phyloP scores from a whole-genome alignment of 2,888 invertebrate genomes.

The Nysson spinosus region DNA sequence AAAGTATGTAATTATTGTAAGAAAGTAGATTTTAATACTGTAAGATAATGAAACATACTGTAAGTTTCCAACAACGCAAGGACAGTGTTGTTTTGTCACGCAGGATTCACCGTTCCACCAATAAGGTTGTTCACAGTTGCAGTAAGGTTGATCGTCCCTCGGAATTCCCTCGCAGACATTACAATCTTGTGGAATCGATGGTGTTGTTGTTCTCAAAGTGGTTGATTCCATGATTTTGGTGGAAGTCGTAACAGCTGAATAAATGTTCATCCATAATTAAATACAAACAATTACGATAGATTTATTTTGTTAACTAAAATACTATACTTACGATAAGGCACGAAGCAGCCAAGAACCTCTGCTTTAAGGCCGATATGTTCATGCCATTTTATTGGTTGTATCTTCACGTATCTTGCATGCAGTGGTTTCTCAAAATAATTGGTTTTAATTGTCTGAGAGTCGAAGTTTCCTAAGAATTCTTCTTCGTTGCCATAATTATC shows the following conservation, averaged over 20 bases:
- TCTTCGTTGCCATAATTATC: slow-evolving; percentile 79
- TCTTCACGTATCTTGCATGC: slow-evolving; percentile 84
- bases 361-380: slow-evolving; percentile 85
- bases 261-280: too few relatives aligned
- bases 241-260: slow-evolving; percentile 8
- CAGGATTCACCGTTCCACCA: slow-evolving; percentile 89
- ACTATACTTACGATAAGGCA: slow-evolving; percentile 81
- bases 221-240: background rate
- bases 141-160: slow-evolving; percentile 73
- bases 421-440: slow-evolving; percentile 87
- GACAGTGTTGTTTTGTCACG: slow-evolving; percentile 85
- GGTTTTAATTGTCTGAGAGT: slow-evolving; percentile 80
- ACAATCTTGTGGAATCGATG: slow-evolving; percentile 67
- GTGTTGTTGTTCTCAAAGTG: slow-evolving; percentile 3
- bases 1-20: background rate
- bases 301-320: background rate
- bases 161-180: slow-evolving; percentile 80
- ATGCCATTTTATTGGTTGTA: slow-evolving; percentile 87
- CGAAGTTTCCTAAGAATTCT: slow-evolving; percentile 86
- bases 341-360: slow-evolving; percentile 89
- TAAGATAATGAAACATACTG: slow-evolving; percentile 77
- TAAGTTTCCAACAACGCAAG: slow-evolving; percentile 86
- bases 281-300: background rate
- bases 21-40: background rate
- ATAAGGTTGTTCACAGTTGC: slow-evolving; percentile 79